Evolutionary conservation across 2,888 invertebrate genomes (phyloP).

Genomic region (Branchipolynoe longqiensis): DNA sequence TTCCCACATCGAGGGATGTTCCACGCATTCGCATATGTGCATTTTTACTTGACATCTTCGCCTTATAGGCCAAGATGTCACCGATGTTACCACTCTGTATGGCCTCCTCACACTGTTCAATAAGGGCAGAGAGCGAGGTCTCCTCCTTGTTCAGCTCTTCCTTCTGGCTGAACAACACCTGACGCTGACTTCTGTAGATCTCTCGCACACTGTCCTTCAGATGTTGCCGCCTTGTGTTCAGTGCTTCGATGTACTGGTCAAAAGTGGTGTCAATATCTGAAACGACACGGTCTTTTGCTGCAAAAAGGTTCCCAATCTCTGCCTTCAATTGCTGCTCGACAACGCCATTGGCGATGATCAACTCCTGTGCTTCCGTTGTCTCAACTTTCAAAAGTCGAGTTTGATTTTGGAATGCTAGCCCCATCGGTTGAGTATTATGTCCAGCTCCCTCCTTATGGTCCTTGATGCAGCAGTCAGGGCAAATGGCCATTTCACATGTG

Average conservation of each 20-base stretch:
- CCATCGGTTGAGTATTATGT: constrained; percentile 19
- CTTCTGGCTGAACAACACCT: constrained; percentile 17
- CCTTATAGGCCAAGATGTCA: constrained; percentile 64
- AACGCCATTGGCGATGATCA: constrained; percentile 19
- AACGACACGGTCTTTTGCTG: constrained; percentile 27
- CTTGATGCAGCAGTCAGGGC: constrained; percentile 57
- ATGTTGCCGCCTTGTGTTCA: constrained; percentile 52
- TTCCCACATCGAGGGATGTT: constrained; percentile 1
- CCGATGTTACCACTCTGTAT: constrained; percentile 60
- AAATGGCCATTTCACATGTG: constrained; percentile 61
- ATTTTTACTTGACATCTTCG: constrained; percentile 62
- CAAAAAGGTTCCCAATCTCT: constrained; percentile 36
- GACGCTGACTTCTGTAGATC: constrained; percentile 39
- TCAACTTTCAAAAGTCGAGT: constrained; percentile 42
- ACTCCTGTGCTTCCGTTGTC: constrained; percentile 48
- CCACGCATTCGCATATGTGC: constrained; percentile 39
- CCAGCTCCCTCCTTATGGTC: constrained; percentile 69
- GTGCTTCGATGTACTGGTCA: constrained; percentile 46
- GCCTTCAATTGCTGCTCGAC: constrained; percentile 3
- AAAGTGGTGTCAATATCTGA: constrained; percentile 45
- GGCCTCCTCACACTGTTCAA: constrained; percentile 64
- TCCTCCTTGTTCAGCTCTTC: constrained; percentile 58
- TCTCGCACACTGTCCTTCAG: constrained; percentile 55
- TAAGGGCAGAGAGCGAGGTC: constrained; percentile 53
- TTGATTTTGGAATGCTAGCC: constrained; percentile 48